Evolutionary conservation across 2,888 invertebrate species (phyloP), one percentile per base, ranked within the genome.

Genomic region (Apotomis turbidana): DNA sequence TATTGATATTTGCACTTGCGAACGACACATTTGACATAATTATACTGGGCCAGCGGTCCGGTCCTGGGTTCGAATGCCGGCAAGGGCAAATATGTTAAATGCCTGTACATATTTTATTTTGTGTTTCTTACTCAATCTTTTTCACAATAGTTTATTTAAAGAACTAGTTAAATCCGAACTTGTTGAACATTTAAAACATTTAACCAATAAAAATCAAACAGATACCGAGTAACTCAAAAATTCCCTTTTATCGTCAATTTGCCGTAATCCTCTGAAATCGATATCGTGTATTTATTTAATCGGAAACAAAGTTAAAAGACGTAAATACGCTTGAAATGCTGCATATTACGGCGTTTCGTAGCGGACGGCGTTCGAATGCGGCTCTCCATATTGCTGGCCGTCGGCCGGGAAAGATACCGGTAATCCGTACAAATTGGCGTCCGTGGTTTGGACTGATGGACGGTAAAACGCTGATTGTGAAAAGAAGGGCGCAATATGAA

Each of bases 371-470:
- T 9, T 58, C 27, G 57, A 41, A 51, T 60, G 52, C 57, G 44
- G 68, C 59, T 60, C 59, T 60, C 51, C 52, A 41, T 70, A 52
- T 58, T 58, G 49, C 49, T 49, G 70, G n/a, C 51, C 9, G n/a
- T 41, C 57, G 70, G 10, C 51, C 9, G n/a, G 13, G 36, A 10
- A n/a, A 60, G 60, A 68, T 58, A 63, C 51, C 49, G 5, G 62
- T 62, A 57, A 62, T 57, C 62, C 51, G 62, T 4, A 70, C 41
- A 62, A 70, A 70, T 62, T 63, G 62, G 55, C 44, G 62, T 69
- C 49, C 62, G 49, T 51, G 55, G 62, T 52, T 49, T 15, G 60
- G 9, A 27, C 9, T 15, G 61, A 62, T 9, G 62, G 41, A 41
- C 41, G 49, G 27, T 5, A 61, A 49, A 49, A 38, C 12, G n/a